These are phyloP conservation scores for Epistrophella euchroma DNA, from an alignment of 2,888 invertebrate species.

Conservation along the genomic window DNA sequence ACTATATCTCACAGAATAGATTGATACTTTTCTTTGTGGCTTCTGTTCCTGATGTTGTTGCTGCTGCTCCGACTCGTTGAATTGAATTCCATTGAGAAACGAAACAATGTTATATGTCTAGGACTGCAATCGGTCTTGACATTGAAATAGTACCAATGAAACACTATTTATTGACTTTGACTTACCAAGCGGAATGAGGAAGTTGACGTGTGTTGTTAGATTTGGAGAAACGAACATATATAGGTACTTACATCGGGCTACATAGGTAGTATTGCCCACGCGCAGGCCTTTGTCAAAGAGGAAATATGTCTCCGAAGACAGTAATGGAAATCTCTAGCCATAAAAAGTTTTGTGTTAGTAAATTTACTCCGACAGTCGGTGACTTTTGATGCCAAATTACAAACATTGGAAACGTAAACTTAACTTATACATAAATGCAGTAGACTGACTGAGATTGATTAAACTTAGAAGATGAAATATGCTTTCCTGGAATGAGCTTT, in stretches of 20 bases:
- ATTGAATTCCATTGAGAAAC: conserved; percentile 42
- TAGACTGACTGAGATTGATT: conserved; percentile 6
- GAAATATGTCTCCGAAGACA: conserved; percentile 34
- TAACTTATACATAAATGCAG: background rate
- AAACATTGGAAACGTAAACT: background rate
- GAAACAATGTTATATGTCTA: conserved; percentile 41
- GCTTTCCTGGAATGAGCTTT: background rate
- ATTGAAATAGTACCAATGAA: conserved; percentile 72
- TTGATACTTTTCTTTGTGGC: conserved; percentile 45
- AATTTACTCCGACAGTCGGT: background rate
- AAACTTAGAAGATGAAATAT: background rate
- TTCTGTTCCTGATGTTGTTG: background rate
- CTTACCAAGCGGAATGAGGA: conserved; percentile 62
- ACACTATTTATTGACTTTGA: conserved; percentile 65
- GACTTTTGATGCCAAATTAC: conserved; percentile 29
- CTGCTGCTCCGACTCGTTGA: conserved; percentile 15
- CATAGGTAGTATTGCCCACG: conserved; percentile 26
- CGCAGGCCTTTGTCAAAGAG: conserved; percentile 1
- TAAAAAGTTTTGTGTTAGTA: conserved; percentile 1
- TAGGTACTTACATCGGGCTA: background rate
- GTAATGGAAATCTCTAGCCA: conserved; percentile 49
- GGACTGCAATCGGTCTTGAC: conserved; percentile 68
- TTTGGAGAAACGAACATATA: conserved; percentile 38
- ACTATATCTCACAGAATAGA: conserved; percentile 54
- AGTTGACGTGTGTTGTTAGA: conserved; percentile 67